Evolutionary conservation across 2,113 vertebrate genomes (phyloP).

Genomic region (Grantiella picta): DNA sequence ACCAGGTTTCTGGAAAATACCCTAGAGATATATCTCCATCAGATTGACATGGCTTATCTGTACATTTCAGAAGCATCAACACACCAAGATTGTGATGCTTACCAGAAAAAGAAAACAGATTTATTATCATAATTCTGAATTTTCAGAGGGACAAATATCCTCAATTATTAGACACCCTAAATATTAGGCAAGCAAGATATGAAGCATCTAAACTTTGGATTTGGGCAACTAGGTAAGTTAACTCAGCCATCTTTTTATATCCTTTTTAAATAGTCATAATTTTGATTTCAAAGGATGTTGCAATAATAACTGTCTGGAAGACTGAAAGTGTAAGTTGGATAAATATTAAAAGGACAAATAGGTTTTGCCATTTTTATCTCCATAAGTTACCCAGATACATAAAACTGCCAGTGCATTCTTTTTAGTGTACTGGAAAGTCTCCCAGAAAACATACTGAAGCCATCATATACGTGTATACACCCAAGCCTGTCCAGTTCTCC

Average conservation of each 20-base stretch:
- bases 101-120: background rate
- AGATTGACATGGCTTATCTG: background rate
- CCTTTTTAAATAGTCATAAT: background rate
- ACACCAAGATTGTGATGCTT: background rate
- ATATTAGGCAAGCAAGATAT: background rate
- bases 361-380: background rate
- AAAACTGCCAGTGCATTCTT: background rate
- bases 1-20: background rate
- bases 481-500: background rate
- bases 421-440: background rate
- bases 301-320: background rate
- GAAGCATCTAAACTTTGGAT: background rate
- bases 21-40: accelerated
- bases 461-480: background rate
- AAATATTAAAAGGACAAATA: background rate
- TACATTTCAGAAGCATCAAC: background rate
- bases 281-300: background rate
- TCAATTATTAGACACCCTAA: background rate
- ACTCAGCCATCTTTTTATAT: background rate
- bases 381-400: background rate
- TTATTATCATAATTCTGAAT: background rate
- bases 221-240: background rate
- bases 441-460: background rate
- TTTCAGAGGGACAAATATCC: background rate
- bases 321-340: background rate